Percentiles rank a stretch among this genome's conserved stretches.
These are phyloP conservation scores for Machaerirhynchus nigripectus DNA, from an alignment of 2,113 vertebrate genomes.

Conservation along the genomic window DNA sequence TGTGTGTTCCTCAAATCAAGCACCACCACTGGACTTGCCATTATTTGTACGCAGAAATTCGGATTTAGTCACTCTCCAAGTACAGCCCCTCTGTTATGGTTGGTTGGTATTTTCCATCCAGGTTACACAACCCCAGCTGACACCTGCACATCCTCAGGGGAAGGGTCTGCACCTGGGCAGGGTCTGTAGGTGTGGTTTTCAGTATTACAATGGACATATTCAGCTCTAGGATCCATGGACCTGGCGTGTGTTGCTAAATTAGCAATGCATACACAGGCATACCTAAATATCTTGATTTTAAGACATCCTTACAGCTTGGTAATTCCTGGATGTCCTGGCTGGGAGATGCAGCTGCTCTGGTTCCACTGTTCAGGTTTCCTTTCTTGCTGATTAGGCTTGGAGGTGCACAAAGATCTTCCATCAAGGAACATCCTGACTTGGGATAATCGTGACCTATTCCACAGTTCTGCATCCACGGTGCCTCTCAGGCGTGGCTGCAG, in stretches of 20 bases:
- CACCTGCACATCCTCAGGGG: neutral
- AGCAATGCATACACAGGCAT: neutral
- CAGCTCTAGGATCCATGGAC: too few relatives aligned
- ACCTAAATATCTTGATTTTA: neutral
- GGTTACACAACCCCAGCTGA: neutral
- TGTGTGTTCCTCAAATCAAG: fast-evolving
- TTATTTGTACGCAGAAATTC: neutral
- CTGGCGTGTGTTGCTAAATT: neutral
- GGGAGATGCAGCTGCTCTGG: neutral
- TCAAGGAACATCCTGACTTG: neutral
- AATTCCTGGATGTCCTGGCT: neutral
- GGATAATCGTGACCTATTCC: neutral
- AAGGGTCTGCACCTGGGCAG: neutral
- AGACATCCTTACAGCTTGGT: neutral
- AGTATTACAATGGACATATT: neutral
- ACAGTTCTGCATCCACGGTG: fast-evolving
- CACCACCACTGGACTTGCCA: neutral
- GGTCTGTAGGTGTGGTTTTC: neutral
- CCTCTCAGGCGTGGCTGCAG: fast-evolving
- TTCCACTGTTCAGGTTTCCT: neutral
- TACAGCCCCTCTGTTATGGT: neutral
- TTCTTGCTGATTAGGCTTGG: neutral
- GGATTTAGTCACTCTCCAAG: neutral
- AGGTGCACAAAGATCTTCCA: neutral
- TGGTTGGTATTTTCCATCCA: neutral